Percentiles rank a stretch among this genome's conserved stretches.
Conservation (phyloP, 2,797 vertebrate genomes). For the Trematomus bernacchii region DNA sequence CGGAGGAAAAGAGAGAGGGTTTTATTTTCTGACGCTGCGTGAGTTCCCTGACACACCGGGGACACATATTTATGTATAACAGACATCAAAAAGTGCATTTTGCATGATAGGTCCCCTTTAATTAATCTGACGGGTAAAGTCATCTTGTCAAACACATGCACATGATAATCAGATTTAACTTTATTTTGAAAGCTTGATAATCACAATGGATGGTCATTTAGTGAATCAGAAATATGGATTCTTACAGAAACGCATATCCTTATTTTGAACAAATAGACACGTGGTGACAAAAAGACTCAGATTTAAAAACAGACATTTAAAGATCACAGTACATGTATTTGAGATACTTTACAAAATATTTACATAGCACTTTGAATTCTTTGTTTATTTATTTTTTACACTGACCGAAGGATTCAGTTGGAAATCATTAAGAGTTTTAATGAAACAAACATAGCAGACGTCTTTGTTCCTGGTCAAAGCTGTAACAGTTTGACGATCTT, state of each 20-base stretch:
- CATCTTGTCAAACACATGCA: neutral
- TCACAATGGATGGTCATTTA: neutral
- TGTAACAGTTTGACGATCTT: neutral
- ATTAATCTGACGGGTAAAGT: too few relatives aligned
- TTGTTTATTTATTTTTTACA: slow-evolving; percentile 54
- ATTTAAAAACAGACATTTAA: slow-evolving; percentile 69
- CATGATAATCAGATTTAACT: neutral
- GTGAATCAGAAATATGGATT: too few relatives aligned
- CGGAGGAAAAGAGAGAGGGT: too few relatives aligned
- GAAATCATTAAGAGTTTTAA: slow-evolving; percentile 17
- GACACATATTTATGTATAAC: too few relatives aligned
- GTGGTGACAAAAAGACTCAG: slow-evolving; percentile 36
- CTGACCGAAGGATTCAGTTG: slow-evolving; percentile 1
- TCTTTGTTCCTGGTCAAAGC: neutral
- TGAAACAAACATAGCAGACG: slow-evolving; percentile 1
- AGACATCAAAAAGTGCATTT: too few relatives aligned
- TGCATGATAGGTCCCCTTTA: too few relatives aligned
- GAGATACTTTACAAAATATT: slow-evolving; percentile 85
- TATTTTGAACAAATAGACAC: neutral
- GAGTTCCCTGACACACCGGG: too few relatives aligned
- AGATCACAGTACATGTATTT: slow-evolving; percentile 69
- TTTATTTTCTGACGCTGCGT: too few relatives aligned
- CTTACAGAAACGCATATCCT: neutral
- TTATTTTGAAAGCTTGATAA: too few relatives aligned
- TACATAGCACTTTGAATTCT: slow-evolving; percentile 71